A percentile compares a stretch with the other conserved stretches of the same genome.
phyloP scores from a whole-genome alignment of 1,140 invertebrate species.

The Palaemon carinicauda region DNA sequence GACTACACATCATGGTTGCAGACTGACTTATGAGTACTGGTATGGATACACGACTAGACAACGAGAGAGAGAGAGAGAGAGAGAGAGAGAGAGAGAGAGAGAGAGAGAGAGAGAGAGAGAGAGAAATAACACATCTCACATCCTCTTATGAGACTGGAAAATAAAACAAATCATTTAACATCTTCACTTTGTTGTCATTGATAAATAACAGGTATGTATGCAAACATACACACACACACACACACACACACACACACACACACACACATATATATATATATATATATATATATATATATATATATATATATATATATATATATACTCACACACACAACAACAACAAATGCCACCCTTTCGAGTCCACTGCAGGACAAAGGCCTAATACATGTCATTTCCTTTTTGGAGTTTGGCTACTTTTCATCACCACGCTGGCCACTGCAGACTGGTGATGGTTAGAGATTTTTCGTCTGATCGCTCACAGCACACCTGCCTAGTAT shows the following conservation, averaged over 20 bases:
- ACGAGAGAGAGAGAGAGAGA: not conserved
- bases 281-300: not conserved
- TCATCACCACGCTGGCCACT: too few relatives aligned
- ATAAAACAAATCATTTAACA: not conserved
- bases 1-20: not conserved
- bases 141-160: not conserved
- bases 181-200: not conserved
- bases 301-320: too few relatives aligned
- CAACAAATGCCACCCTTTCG: too few relatives aligned
- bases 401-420: too few relatives aligned
- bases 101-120: constrained; percentile 21
- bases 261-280: not conserved
- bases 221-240: constrained; percentile 11
- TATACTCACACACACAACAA: too few relatives aligned
- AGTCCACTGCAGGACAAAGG: too few relatives aligned
- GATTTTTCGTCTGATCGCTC: too few relatives aligned
- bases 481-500: too few relatives aligned
- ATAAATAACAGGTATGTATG: not conserved
- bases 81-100: constrained; percentile 13
- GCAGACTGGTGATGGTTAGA: too few relatives aligned
- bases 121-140: not conserved
- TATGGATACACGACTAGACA: not conserved
- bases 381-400: too few relatives aligned
- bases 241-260: not conserved
- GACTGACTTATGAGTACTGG: not conserved